These are phyloP conservation scores for Oxyura jamaicensis DNA, from an alignment of 2,113 vertebrate genomes.

Conservation along the genomic window DNA sequence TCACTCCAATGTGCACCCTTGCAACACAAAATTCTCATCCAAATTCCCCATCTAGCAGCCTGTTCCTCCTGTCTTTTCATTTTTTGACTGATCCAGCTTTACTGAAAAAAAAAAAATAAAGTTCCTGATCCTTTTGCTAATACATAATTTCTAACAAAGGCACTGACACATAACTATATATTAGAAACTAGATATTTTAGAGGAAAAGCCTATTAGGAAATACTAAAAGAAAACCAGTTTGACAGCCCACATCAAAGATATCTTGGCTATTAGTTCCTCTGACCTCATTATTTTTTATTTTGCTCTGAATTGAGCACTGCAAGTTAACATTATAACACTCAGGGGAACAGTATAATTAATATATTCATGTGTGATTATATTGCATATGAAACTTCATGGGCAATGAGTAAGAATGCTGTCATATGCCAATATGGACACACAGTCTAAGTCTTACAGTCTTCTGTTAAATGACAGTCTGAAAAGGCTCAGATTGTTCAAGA, in stretches of 20 bases:
- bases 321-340: not conserved
- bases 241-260: conserved; percentile 2
- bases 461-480: not conserved
- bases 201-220: conserved; percentile 44
- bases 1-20: not conserved
- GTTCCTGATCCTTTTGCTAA: conserved; percentile 34
- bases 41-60: not conserved
- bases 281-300: not conserved
- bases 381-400: not conserved
- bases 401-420: not conserved
- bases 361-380: not conserved
- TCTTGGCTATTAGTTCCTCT: not conserved
- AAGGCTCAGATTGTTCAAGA: not conserved
- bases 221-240: not conserved
- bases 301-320: not conserved
- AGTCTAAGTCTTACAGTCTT: not conserved
- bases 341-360: not conserved
- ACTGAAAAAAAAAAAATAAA: conserved; percentile 45
- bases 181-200: conserved; percentile 55
- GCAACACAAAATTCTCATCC: not conserved
- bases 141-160: conserved; percentile 55
- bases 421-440: not conserved
- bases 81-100: conserved; percentile 40
- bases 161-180: not conserved
- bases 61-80: conserved; percentile 33